Base-by-base conservation (phyloP, 1,140 invertebrate genomes). In the Arctopsyche grandis region DNA sequence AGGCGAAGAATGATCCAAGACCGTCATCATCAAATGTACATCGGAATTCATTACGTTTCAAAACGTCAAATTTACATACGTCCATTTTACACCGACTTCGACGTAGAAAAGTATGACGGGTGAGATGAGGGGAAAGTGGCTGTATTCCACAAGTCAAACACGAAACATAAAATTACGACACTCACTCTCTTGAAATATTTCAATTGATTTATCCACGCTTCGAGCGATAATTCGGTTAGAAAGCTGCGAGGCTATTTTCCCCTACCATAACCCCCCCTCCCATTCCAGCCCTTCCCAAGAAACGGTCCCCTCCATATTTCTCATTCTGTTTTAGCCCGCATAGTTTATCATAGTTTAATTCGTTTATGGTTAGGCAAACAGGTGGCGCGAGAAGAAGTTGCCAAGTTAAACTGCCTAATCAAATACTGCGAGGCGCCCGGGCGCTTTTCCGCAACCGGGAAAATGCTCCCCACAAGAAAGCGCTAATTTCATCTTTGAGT, bases 321-420 rank as follows among this genome's bases (percentile, higher is more conserved):
- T 38, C 29, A 7, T 7, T 7, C 7, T 7, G 3, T 38, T 38
- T 21, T 60, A 16, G 56, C 7, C 56, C 16, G 56, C 63, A 66
- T 66, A 66, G 63, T 66, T 66, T 66, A 66, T 66, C 63, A 66
- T 66, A 66, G 63, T 66, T 66, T 66, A 66, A 66, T 66, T 66
- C 63, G 63, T 26, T 66, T 66, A 66, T 66, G 63, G 63, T 26
- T 66, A 26, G 24, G 24, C 21, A 66, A 52, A 26, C 63, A 66
- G 63, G 63, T 66, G 63, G 12, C 63, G 9, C 21, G 63, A 66
- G 24, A 66, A 60, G 58, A 21, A 21, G 58, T 19, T 60, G 21
- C 21, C n/a, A 60, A 60, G 58, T 60, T 60, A 60, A 60, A 22
- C 58, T 60, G 58, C 21, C 21, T 22, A 60, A 60, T 60, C 58